phyloP scores from a whole-genome alignment of 2,113 vertebrate genomes.

The Columba livia region DNA sequence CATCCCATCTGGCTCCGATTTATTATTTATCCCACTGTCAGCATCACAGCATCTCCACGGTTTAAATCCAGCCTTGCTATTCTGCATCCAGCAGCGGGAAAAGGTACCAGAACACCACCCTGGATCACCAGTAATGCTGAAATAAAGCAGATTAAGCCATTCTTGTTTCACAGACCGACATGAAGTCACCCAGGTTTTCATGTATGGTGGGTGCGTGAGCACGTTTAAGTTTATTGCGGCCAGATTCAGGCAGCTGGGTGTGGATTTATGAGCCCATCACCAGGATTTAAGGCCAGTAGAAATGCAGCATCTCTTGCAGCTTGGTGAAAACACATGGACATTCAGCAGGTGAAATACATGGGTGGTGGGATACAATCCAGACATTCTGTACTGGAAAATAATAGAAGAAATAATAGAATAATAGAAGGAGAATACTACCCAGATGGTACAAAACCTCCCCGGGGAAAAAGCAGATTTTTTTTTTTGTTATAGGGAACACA shows the following conservation, averaged over 20 bases:
- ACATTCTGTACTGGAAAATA: not conserved
- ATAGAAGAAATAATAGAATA: no score
- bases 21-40: not conserved
- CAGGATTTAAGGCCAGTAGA: not conserved
- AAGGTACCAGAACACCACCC: accelerated
- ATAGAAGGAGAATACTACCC: not conserved
- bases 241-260: not conserved
- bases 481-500: not conserved
- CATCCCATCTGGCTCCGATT: not conserved
- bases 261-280: not conserved
- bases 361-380: not conserved
- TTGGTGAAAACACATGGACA: not conserved
- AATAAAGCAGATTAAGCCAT: not conserved
- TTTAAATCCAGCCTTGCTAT: not conserved
- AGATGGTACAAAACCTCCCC: not conserved
- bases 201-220: accelerated
- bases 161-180: not conserved
- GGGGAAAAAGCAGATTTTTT: not conserved
- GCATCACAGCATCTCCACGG: not conserved
- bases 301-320: not conserved
- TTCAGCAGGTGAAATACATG: not conserved
- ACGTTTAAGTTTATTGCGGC: accelerated
- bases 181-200: not conserved
- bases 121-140: not conserved
- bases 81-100: not conserved